phyloP scores from a whole-genome alignment of 1,140 invertebrate genomes.

The Bicyclus anynana region DNA sequence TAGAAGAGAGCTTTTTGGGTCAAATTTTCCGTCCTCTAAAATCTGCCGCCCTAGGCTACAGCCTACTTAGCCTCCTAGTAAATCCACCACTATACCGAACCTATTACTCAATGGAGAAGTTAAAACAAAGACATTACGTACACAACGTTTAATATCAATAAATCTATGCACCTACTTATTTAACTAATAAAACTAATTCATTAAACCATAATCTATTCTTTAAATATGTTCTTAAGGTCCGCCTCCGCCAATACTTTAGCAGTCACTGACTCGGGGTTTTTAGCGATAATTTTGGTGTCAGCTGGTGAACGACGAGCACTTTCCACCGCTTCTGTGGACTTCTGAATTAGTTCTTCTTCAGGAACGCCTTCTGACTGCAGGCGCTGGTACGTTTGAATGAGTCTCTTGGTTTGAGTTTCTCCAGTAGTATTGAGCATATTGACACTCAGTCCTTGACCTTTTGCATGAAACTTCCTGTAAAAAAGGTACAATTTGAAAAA shows the following conservation, averaged over 20 bases:
- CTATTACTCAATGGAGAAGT: too few relatives aligned
- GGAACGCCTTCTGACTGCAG: slow-evolving; percentile 73
- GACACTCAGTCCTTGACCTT: slow-evolving; percentile 71
- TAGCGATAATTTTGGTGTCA: slow-evolving; percentile 14
- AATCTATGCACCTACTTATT: neutral
- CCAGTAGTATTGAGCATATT: slow-evolving; percentile 70
- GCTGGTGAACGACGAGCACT: slow-evolving; percentile 36
- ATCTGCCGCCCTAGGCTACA: too few relatives aligned
- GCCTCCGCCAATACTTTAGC: slow-evolving; percentile 49
- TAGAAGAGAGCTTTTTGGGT: too few relatives aligned
- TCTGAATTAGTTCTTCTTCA: slow-evolving; percentile 70
- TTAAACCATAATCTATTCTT: slow-evolving; percentile 33
- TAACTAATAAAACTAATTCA: neutral
- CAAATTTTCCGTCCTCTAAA: too few relatives aligned
- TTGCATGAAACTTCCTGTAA: slow-evolving; percentile 81
- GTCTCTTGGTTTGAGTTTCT: slow-evolving; percentile 78
- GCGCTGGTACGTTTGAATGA: slow-evolving; percentile 78
- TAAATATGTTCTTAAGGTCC: slow-evolving; percentile 68
- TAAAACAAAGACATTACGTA: too few relatives aligned
- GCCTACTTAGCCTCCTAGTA: too few relatives aligned
- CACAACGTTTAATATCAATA: too few relatives aligned
- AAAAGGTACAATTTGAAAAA: too few relatives aligned
- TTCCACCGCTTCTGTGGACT: slow-evolving; percentile 37
- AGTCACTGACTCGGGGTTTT: slow-evolving; percentile 44
- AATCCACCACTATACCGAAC: too few relatives aligned